These are phyloP conservation scores for Agrotis puta DNA, from an alignment of 2,888 invertebrate species.

Conservation along the genomic window DNA sequence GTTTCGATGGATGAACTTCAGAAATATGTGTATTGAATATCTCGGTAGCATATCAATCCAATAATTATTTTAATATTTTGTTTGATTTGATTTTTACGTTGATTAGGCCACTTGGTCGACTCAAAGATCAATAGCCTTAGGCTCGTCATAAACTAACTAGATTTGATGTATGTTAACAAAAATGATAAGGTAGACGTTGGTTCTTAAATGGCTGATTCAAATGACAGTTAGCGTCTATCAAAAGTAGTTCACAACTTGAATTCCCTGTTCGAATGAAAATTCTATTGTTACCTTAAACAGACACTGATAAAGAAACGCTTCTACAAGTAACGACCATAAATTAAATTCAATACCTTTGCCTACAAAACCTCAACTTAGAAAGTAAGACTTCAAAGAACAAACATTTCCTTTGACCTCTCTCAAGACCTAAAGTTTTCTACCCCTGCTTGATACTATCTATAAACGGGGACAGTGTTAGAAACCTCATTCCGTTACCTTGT, in stretches of 20 bases:
- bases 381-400: slow-evolving; percentile 3
- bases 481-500: slow-evolving; percentile 55
- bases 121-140: no score
- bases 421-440: slow-evolving; percentile 29
- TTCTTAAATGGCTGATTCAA: not conserved
- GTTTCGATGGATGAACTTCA: not conserved
- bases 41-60: no score
- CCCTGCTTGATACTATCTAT: slow-evolving; percentile 47
- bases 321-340: not conserved
- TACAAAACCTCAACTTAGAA: not conserved
- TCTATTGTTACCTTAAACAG: not conserved
- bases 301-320: not conserved
- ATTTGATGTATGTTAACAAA: no score
- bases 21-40: no score
- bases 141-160: no score
- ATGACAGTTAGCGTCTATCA: not conserved
- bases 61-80: no score
- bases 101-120: no score
- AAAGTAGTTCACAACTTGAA: not conserved
- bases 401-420: slow-evolving; percentile 4
- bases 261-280: not conserved
- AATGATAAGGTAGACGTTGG: no score
- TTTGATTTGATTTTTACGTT: no score
- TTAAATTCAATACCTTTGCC: not conserved
- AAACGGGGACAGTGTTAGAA: slow-evolving; percentile 60